Evolutionary conservation across 2,797 vertebrate genomes (phyloP), one percentile per base, ranked within the genome.

Genomic region (Crax fasciolata): DNA sequence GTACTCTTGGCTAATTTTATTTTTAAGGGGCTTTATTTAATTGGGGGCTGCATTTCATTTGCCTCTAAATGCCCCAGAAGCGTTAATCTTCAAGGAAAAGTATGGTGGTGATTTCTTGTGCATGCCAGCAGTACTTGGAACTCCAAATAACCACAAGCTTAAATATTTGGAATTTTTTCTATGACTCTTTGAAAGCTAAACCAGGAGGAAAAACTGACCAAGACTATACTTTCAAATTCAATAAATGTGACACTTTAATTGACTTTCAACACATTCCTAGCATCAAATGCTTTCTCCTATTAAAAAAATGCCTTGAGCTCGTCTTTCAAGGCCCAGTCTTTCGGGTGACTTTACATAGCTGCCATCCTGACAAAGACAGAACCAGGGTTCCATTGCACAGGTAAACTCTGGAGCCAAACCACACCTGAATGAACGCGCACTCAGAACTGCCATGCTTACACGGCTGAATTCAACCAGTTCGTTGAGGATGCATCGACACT

Each of bases 171-270:
- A 54, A 4, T 81, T 84, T 90, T 94, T 89, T 72, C 30, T 83
- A 24, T 15, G n/a, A 80, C 87, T 46, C 80, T 75, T 18, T 78
- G 68, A 91, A 86, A 93, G 58, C 51, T 88, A 58, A 91, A 78
- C 27, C 48, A 23, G 15, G 61, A 75, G 17, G 10, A 19, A 46
- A 74, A 90, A 76, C 54, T 61, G 11, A 67, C 59, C 17, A 48
- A 6, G 24, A n/a, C 15, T 54, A 17, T 27, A 25, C 32, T 79
- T 95, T 96, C 54, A 61, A 74, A 93, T 87, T 81, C 46, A 80
- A 35, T 48, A 62, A 59, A 88, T 41, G 24, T 51, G 25, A 70
- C 35, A 70, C 74, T 96, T 44, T 35, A 35, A 35, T 35, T 35
- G 35, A 35, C 35, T 14, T 66, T 90, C 70, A 78, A 81, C 46